These are phyloP conservation scores for Metopia argyrocephala DNA, from an alignment of 2,888 invertebrate genomes.

Conservation along the genomic window DNA sequence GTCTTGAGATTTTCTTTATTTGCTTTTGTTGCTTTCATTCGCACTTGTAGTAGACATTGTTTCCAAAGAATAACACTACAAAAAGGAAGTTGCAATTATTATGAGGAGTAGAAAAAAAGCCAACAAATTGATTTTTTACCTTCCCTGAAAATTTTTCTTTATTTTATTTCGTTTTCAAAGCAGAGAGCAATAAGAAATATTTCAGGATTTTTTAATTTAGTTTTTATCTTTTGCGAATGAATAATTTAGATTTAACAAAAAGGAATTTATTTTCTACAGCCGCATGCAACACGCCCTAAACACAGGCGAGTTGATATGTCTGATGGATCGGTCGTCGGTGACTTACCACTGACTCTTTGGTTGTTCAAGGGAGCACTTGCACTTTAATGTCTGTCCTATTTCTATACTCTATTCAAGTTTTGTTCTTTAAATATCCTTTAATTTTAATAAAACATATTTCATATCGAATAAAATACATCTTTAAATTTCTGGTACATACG, in stretches of 20 bases:
- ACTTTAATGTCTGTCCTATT: conserved; percentile 57
- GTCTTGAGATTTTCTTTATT: conserved; percentile 67
- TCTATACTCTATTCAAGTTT: neutral
- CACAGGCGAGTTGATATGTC: conserved; percentile 9
- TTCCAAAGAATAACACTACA: conserved; percentile 64
- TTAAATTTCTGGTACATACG: too few species aligned
- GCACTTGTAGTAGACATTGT: conserved; percentile 74
- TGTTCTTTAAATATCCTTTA: neutral
- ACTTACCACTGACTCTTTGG: conserved; percentile 19
- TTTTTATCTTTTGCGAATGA: neutral
- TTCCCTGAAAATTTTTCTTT: neutral
- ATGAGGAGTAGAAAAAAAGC: neutral
- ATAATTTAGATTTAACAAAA: neutral
- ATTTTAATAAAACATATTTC: neutral
- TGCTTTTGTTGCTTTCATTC: conserved; percentile 70
- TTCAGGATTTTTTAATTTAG: neutral
- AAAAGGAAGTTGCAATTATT: conserved; percentile 64
- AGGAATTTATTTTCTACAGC: conserved; percentile 20
- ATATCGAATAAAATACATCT: neutral
- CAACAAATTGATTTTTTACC: conserved; percentile 52
- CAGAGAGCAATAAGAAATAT: neutral
- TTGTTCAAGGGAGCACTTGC: conserved; percentile 42
- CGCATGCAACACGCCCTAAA: conserved; percentile 56
- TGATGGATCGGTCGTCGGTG: conserved; percentile 9
- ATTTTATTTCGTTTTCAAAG: conserved; percentile 5